Conservation (phyloP, 2,888 invertebrate genomes). For the Polymixis flavicincta region DNA sequence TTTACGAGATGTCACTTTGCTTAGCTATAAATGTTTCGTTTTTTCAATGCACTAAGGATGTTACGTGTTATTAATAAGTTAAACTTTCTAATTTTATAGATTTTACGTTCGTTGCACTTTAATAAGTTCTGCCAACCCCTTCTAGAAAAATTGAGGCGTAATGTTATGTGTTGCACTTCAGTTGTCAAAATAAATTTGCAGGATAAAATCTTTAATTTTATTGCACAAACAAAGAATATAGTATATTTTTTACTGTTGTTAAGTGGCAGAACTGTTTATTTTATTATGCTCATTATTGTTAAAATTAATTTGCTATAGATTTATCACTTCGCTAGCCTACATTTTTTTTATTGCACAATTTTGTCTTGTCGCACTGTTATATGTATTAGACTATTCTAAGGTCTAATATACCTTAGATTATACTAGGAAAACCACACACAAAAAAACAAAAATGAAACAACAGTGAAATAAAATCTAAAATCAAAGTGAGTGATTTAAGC, state of each 20-base stretch:
- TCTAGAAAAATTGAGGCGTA: neutral
- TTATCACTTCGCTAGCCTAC: constrained; percentile 6
- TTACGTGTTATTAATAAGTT: constrained; percentile 22
- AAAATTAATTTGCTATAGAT: constrained; percentile 25
- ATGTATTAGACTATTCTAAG: no score
- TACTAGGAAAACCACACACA: no score
- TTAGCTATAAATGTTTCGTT: constrained; percentile 8
- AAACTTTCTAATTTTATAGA: constrained; percentile 10
- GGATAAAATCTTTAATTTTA: neutral
- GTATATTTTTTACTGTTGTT: neutral
- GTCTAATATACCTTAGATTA: neutral
- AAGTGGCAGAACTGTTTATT: neutral
- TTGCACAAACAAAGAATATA: neutral
- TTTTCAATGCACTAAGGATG: constrained; percentile 26
- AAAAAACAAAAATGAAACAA: no score
- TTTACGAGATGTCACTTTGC: constrained; percentile 6
- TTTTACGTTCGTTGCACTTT: neutral
- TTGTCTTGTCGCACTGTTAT: constrained; percentile 23
- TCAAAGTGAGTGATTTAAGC: no score
- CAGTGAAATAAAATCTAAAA: no score
- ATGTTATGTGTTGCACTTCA: neutral
- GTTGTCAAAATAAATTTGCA: neutral
- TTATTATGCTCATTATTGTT: constrained; percentile 8
- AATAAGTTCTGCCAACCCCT: neutral
- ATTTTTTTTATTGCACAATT: constrained; percentile 25